These are phyloP conservation scores for Scaptomyza polygonia DNA, from an alignment of 2,888 invertebrate species.

Conservation along the genomic window DNA sequence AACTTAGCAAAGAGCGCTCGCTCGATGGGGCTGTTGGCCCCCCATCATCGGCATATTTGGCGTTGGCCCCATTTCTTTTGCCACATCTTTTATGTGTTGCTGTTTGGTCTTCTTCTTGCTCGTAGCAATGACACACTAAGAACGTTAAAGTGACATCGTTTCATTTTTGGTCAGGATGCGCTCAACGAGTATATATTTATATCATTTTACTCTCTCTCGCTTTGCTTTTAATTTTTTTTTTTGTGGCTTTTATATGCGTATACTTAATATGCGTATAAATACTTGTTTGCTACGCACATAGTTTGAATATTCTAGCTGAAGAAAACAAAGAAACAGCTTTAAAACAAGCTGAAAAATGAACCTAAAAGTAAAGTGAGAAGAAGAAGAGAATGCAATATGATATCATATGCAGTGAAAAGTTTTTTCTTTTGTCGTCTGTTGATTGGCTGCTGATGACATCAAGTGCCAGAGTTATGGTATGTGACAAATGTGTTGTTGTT, in stretches of 20 bases:
- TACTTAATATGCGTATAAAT: not conserved
- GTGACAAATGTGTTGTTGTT: constrained; percentile 14
- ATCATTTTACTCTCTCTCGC: not conserved
- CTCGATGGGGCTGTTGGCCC: constrained; percentile 11
- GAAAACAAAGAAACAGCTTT: not conserved
- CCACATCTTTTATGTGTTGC: not conserved
- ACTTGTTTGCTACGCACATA: not conserved
- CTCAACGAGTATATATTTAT: constrained; percentile 10
- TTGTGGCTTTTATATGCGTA: not conserved
- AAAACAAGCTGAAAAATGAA: not conserved
- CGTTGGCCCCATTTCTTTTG: constrained; percentile 25
- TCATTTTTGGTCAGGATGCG: not conserved
- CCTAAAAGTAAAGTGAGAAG: not conserved
- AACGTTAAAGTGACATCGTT: constrained; percentile 8
- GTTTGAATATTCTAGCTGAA: not conserved
- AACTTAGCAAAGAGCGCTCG: constrained; percentile 28
- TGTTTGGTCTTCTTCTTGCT: not conserved
- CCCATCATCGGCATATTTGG: constrained; percentile 43
- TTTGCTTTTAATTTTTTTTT: not conserved
- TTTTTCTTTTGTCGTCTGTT: constrained; percentile 29
- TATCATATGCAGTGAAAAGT: constrained; percentile 18
- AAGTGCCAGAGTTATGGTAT: constrained; percentile 22
- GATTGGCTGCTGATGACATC: constrained; percentile 44
- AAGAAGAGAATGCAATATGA: constrained; percentile 18
- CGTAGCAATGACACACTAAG: constrained; percentile 25